These are phyloP conservation scores for Labroides dimidiatus DNA, from an alignment of 2,797 vertebrate genomes.

Conservation along the genomic window DNA sequence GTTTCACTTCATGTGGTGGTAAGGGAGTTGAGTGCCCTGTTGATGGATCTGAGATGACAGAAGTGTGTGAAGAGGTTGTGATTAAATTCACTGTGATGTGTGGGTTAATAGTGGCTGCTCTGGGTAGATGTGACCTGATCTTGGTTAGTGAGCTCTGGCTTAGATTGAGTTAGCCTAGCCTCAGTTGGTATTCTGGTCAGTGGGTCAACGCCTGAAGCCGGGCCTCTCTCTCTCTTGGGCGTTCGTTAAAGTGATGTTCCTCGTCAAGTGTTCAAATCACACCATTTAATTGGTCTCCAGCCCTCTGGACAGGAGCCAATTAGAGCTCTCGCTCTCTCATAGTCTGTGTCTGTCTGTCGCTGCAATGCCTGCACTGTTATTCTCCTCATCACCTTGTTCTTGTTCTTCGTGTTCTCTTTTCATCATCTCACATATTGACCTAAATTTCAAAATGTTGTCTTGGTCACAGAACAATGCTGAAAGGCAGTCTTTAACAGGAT, in stretches of 20 bases:
- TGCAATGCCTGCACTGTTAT: background rate
- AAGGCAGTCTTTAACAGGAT: slow-evolving; percentile 34
- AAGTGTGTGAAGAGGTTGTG: slow-evolving; percentile 14
- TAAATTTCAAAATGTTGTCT: slow-evolving; percentile 21
- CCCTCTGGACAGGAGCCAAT: slow-evolving; percentile 62
- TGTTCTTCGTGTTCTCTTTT: slow-evolving; percentile 5
- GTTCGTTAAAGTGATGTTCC: slow-evolving; percentile 65
- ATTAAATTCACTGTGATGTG: slow-evolving; percentile 6
- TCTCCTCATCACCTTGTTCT: background rate
- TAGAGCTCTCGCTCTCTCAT: slow-evolving; percentile 34
- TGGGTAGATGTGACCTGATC: slow-evolving; percentile 30
- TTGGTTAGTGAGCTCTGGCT: slow-evolving; percentile 28
- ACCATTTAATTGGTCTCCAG: slow-evolving; percentile 70
- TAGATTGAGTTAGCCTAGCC: slow-evolving; percentile 53
- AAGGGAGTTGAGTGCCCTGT: background rate
- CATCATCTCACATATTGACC: background rate
- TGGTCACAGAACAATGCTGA: slow-evolving; percentile 4
- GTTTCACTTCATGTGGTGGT: background rate
- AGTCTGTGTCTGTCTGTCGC: slow-evolving; percentile 15
- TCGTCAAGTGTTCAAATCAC: slow-evolving; percentile 67
- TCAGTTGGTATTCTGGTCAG: slow-evolving; percentile 68
- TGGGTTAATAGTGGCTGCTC: slow-evolving; percentile 27
- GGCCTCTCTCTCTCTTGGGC: slow-evolving; percentile 34
- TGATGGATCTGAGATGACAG: slow-evolving; percentile 11
- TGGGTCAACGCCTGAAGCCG: slow-evolving; percentile 63